Evolutionary conservation across 1,140 invertebrate species (phyloP).

Genomic region (Drosophila serrata): DNA sequence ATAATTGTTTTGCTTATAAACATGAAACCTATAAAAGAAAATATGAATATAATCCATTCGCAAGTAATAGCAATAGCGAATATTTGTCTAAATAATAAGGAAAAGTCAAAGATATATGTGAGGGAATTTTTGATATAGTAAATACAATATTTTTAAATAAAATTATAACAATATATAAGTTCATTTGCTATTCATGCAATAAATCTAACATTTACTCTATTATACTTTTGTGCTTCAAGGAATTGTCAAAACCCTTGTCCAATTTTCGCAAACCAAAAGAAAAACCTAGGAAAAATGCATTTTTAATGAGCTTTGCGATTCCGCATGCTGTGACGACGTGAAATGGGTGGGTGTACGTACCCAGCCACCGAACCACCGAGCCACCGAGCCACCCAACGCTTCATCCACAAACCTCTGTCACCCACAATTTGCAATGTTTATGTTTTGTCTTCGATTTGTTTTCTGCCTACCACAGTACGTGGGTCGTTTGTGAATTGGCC

Average conservation of each 20-base stretch:
- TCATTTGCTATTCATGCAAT: slow-evolving; percentile 10
- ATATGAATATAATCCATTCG: background rate
- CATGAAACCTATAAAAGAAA: background rate
- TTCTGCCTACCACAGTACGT: slow-evolving; percentile 61
- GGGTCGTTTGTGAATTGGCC: slow-evolving; percentile 54
- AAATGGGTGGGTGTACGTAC: slow-evolving; percentile 50
- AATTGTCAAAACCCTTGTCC: slow-evolving; percentile 36
- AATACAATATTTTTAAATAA: too few relatives aligned
- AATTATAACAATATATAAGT: background rate
- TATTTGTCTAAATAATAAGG: background rate
- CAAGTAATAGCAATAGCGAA: background rate
- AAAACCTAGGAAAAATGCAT: slow-evolving; percentile 30
- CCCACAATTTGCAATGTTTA: slow-evolving; percentile 53
- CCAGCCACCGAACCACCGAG: slow-evolving; percentile 4
- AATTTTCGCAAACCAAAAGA: slow-evolving; percentile 12
- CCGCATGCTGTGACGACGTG: slow-evolving; percentile 52
- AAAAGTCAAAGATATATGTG: too few relatives aligned
- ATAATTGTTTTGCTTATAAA: background rate
- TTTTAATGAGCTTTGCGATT: slow-evolving; percentile 49
- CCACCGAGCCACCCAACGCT: background rate
- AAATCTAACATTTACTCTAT: slow-evolving; percentile 8
- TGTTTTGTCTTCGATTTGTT: slow-evolving; percentile 79
- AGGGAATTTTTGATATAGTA: too few relatives aligned
- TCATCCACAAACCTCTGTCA: slow-evolving; percentile 7
- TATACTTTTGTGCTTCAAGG: slow-evolving; percentile 6